A percentile compares a stretch with the other conserved stretches of the same genome.
Conservation (phyloP, 2,113 vertebrate species). For the Apteryx mantelli region DNA sequence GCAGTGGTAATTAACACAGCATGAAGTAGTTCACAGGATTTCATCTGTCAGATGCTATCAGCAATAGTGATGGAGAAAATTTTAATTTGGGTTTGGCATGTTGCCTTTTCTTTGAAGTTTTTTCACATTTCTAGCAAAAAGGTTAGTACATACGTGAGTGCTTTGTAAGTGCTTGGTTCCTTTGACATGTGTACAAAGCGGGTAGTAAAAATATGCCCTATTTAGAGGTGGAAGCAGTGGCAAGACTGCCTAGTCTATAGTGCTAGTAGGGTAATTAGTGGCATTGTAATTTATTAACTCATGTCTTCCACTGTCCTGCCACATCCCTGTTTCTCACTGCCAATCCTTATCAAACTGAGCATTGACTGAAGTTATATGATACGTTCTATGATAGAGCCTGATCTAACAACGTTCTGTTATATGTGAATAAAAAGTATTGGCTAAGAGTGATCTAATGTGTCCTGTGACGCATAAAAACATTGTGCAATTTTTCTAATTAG, state of each 20-base stretch:
- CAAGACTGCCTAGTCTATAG: background rate
- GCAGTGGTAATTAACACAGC: background rate
- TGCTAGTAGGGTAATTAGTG: background rate
- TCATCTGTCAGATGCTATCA: background rate
- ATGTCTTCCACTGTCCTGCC: background rate
- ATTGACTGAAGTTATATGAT: background rate
- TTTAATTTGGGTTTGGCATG: background rate
- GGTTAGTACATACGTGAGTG: fast-evolving
- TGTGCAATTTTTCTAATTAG: background rate
- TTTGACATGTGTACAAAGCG: background rate
- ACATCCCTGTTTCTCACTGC: fast-evolving
- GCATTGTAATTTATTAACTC: background rate
- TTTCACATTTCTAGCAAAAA: background rate
- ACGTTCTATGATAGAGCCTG: background rate
- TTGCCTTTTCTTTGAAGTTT: conserved; percentile 14
- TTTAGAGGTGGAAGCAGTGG: background rate
- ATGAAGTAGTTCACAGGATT: background rate
- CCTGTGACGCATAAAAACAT: background rate
- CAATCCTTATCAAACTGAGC: background rate
- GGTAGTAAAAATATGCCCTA: background rate
- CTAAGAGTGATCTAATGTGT: background rate
- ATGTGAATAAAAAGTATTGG: background rate
- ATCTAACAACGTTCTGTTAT: background rate
- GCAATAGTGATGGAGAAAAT: background rate
- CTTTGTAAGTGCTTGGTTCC: background rate